Conservation (phyloP, 2,113 vertebrate species). For the Aegithalos caudatus region DNA sequence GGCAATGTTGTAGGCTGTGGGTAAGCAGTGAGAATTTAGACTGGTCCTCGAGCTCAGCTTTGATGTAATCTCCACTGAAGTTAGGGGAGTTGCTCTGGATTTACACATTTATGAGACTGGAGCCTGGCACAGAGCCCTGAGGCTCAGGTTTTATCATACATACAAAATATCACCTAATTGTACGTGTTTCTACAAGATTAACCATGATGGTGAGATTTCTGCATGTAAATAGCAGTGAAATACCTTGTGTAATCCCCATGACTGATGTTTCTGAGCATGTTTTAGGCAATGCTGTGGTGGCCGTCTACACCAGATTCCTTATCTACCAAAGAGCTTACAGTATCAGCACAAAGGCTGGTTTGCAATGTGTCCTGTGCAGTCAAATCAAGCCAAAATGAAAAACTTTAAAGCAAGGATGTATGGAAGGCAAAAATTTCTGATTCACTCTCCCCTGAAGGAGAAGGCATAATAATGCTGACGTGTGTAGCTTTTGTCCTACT, state of each 20-base stretch:
- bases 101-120: not conserved
- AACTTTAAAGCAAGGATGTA: not conserved
- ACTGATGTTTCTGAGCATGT: not conserved
- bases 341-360: not conserved
- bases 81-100: conserved; percentile 10
- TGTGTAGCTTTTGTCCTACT: not conserved
- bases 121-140: not conserved
- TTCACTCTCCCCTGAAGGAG: not conserved
- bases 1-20: not conserved
- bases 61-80: not conserved
- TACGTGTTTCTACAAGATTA: conserved; percentile 42
- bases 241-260: not conserved
- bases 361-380: not conserved
- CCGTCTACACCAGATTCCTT: not conserved
- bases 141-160: not conserved
- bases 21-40: not conserved
- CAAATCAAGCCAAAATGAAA: not conserved
- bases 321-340: not conserved
- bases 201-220: not conserved
- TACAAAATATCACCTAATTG: conserved; percentile 12
- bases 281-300: not conserved
- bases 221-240: not conserved
- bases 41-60: not conserved
- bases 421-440: not conserved
- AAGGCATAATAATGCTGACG: not conserved